Evolutionary conservation across 2,113 vertebrate species (phyloP), one percentile per base, ranked within the genome.

Genomic region (Campylomormyrus numenius): DNA sequence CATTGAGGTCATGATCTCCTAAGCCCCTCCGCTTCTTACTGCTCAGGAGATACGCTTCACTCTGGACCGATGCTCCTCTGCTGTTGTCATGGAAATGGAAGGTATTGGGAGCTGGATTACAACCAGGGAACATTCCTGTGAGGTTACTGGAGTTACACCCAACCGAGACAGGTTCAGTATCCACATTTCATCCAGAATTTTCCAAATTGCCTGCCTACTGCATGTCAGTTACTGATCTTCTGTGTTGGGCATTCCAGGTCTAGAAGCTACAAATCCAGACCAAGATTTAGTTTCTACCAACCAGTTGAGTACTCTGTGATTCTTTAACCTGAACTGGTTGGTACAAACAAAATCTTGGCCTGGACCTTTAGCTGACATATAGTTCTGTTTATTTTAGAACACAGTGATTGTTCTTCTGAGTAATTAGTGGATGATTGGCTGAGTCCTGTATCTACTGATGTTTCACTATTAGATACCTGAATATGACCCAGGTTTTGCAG

Each of bases 41-140:
- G 27, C 86, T 0, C 91, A 98, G 97, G 96, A 95, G 3, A 95
- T 98, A 3, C 94, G 93, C 0, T 96, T 98, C 93, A 98, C 95
- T 0, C 91, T 98, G 93, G 97, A 98, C 39, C 96, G 46, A 1
- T 98, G 97, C 89, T 93, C 94, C 0, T 93, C 95, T 1, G 97
- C 97, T 3, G 88, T 93, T 0, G 93, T 97, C n/a, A 96, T 94
- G 19, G 97, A 98, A 89, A 94, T 92, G 21, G 97, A 97, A 70
- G 97, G 97, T 1, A 92, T 97, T 27, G 97, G 97, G 5, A 97
- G 95, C 46, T 96, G 96, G 96, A 53, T 98, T 45, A 97, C 96
- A 90, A 94, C 95, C 0, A 95, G 96, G 58, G 97, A 98, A 48
- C 96, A 97, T 90, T 95, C 96, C 24, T 98, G 97, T 90, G 97